Conservation (phyloP, 2,888 invertebrate genomes). For the Leuctra nigra region DNA sequence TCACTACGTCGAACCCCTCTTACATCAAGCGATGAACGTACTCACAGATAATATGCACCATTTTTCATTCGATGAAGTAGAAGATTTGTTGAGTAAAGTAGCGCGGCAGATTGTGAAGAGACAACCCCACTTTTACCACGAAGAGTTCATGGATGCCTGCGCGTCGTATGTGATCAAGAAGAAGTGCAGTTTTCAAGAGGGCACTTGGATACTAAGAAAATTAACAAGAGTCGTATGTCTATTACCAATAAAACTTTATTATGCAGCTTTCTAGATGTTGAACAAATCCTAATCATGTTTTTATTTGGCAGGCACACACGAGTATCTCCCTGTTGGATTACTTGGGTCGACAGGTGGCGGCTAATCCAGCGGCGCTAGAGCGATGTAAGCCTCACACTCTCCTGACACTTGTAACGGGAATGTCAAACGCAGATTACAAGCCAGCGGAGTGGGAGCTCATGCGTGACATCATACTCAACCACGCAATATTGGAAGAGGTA, state of each 20-base stretch:
- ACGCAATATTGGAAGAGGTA: conserved; percentile 40
- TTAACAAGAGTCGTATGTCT: conserved; percentile 51
- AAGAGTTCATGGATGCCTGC: conserved; percentile 50
- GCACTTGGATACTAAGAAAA: conserved; percentile 46
- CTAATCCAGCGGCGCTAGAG: conserved; percentile 41
- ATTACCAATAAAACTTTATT: conserved; percentile 10
- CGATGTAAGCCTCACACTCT: conserved; percentile 42
- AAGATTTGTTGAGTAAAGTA: conserved; percentile 46
- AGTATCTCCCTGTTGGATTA: conserved; percentile 52
- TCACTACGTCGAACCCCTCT: conserved; percentile 37
- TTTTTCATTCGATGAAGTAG: conserved; percentile 45
- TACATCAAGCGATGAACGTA: conserved; percentile 48
- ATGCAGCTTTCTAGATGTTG: neutral
- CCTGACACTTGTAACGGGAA: conserved; percentile 46
- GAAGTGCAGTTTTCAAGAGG: conserved; percentile 46
- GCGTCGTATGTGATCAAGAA: conserved; percentile 47
- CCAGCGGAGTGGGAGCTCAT: conserved; percentile 51
- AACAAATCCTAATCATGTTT: neutral
- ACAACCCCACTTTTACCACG: conserved; percentile 52
- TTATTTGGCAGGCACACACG: conserved; percentile 43
- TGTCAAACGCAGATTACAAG: conserved; percentile 54
- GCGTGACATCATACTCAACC: conserved; percentile 40
- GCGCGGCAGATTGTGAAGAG: conserved; percentile 43
- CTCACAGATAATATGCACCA: conserved; percentile 43
- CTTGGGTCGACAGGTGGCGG: conserved; percentile 44